Evolutionary conservation across 2,888 invertebrate genomes (phyloP).

Genomic region (Andrena bucephala): DNA sequence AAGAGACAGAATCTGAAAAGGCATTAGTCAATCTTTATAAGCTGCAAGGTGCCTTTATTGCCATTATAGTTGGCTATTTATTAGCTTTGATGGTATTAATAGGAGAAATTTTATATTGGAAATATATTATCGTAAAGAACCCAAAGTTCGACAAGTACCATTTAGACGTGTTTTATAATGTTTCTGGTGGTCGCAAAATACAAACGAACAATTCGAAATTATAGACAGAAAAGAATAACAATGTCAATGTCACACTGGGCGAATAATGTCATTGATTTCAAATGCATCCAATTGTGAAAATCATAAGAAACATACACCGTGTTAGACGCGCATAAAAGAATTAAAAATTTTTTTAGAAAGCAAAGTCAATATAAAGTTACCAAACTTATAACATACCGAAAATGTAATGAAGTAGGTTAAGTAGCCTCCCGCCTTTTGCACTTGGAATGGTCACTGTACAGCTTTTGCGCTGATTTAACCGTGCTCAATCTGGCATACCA

Average conservation of each 20-base stretch:
- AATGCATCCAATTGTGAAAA: too few relatives aligned
- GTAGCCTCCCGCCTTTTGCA: slow-evolving; percentile 15
- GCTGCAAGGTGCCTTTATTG: slow-evolving; percentile 91
- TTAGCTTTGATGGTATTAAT: slow-evolving; percentile 87
- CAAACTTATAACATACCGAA: slow-evolving; percentile 31
- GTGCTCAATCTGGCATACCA: neutral
- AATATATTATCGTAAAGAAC: slow-evolving; percentile 88
- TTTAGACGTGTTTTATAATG: slow-evolving; percentile 86
- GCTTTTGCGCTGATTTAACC: slow-evolving; percentile 9
- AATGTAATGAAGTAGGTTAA: slow-evolving; percentile 8
- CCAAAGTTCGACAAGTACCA: slow-evolving; percentile 91
- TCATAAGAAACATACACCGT: too few relatives aligned
- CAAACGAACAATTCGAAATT: neutral
- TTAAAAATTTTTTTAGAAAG: neutral
- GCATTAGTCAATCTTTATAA: slow-evolving; percentile 92
- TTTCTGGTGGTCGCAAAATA: neutral
- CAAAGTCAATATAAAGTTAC: neutral
- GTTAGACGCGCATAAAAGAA: neutral
- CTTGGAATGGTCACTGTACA: slow-evolving; percentile 9
- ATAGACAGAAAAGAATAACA: neutral
- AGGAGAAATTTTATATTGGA: slow-evolving; percentile 89
- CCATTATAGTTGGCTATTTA: slow-evolving; percentile 89
- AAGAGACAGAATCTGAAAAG: slow-evolving; percentile 87
- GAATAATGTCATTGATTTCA: neutral
- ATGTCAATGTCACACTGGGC: neutral